Percentiles rank a stretch among this genome's conserved stretches.
Evolutionary conservation across 2,797 vertebrate species (phyloP).

Genomic region (Tachyglossus aculeatus): DNA sequence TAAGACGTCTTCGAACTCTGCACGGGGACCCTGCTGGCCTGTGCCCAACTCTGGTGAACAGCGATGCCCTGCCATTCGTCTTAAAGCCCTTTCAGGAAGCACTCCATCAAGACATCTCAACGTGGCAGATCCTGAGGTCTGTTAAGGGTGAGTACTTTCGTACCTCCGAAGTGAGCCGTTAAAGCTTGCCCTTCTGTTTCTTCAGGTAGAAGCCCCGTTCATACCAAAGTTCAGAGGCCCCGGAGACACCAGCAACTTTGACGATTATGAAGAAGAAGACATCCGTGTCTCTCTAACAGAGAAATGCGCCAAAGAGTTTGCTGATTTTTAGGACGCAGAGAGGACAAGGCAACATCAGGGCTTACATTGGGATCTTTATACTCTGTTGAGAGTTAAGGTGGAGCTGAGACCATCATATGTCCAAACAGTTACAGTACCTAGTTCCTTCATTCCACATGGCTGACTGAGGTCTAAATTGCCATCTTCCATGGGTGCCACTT

Average conservation of each 20-base stretch:
- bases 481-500: slow-evolving; percentile 88
- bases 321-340: slow-evolving; percentile 90
- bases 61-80: not conserved
- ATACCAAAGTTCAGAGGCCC: slow-evolving; percentile 99
- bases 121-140: too few species aligned
- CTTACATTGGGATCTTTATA: slow-evolving; percentile 88
- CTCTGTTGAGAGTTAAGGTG: slow-evolving; percentile 89
- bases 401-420: slow-evolving; percentile 86
- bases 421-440: slow-evolving; percentile 82
- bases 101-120: too few species aligned
- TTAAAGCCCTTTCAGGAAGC: not conserved
- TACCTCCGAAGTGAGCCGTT: too few species aligned
- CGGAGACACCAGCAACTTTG: slow-evolving; percentile 99
- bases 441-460: slow-evolving; percentile 92
- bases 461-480: slow-evolving; percentile 90
- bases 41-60: too few species aligned
- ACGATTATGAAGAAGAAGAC: slow-evolving; percentile 98
- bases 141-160: too few species aligned
- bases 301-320: slow-evolving; percentile 98
- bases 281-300: slow-evolving; percentile 97
- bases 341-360: slow-evolving; percentile 85
- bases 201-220: slow-evolving; percentile 96
- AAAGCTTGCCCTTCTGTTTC: not conserved
- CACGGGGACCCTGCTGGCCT: too few species aligned
- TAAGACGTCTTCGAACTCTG: too few species aligned